Percentiles rank a stretch among this genome's conserved stretches.
Conservation (phyloP, 2,113 vertebrate genomes). For the Sceloporus undulatus region DNA sequence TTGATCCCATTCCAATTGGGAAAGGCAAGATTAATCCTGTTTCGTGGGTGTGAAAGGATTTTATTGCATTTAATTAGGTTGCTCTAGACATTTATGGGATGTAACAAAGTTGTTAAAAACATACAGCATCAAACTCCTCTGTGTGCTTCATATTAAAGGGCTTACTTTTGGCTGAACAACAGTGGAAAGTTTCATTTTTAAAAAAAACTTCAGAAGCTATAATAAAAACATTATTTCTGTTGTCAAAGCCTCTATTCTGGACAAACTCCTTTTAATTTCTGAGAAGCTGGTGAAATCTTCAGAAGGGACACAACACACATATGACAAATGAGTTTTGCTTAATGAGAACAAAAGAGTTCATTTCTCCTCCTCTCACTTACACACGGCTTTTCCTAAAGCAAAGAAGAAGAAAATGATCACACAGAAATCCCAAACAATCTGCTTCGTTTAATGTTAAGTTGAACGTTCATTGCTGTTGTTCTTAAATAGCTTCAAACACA, state of each 20-base stretch:
- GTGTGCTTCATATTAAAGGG: slow-evolving; percentile 34
- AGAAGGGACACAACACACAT: neutral
- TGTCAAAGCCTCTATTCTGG: slow-evolving; percentile 41
- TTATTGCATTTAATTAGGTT: slow-evolving; percentile 45
- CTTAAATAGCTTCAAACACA: too few relatives aligned
- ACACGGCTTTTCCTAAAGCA: neutral
- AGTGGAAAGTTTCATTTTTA: slow-evolving; percentile 33
- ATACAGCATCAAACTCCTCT: slow-evolving; percentile 24
- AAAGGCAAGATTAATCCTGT: slow-evolving; percentile 39
- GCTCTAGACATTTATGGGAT: slow-evolving; percentile 44
- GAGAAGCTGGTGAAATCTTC: slow-evolving; percentile 30
- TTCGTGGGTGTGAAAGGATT: slow-evolving; percentile 28
- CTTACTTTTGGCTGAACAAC: slow-evolving; percentile 42
- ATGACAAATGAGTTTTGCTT: slow-evolving; percentile 3
- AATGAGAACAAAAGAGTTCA: neutral
- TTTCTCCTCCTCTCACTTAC: neutral
- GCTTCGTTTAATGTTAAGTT: too few relatives aligned
- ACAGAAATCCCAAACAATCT: neutral
- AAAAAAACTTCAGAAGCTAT: slow-evolving; percentile 16
- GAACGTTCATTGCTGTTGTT: too few relatives aligned
- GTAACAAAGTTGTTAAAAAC: slow-evolving; percentile 17
- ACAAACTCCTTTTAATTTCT: slow-evolving; percentile 28
- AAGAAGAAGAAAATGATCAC: accelerated
- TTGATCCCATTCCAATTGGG: slow-evolving; percentile 18
- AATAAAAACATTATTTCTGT: slow-evolving; percentile 41